Percentiles rank a stretch among this genome's conserved stretches.
These are phyloP conservation scores for Helicoverpa armigera DNA, from an alignment of 1,140 invertebrate species.

Conservation along the genomic window DNA sequence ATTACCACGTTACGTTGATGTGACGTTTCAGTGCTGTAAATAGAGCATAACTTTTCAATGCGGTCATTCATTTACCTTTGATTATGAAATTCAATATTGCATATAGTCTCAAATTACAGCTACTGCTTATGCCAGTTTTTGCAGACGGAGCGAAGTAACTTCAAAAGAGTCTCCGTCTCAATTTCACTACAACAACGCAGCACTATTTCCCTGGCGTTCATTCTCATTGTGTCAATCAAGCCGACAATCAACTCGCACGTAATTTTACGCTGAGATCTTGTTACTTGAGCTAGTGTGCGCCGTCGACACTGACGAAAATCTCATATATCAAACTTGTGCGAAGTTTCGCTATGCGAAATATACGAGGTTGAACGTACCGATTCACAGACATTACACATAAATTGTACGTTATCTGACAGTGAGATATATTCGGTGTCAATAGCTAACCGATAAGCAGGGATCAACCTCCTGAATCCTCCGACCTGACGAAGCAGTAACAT, in stretches of 20 bases:
- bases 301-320: constrained; percentile 56
- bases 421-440: constrained; percentile 37
- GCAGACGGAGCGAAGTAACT: constrained; percentile 16
- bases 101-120: constrained; percentile 22
- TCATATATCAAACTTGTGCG: constrained; percentile 54
- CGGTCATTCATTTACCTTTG: constrained; percentile 21
- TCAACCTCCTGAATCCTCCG: constrained; percentile 15
- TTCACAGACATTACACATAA: constrained; percentile 32
- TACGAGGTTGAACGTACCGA: constrained; percentile 9
- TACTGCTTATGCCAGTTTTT: constrained; percentile 36
- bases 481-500: constrained; percentile 35
- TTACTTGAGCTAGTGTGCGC: constrained; percentile 45
- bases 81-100: constrained; percentile 18
- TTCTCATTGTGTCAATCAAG: constrained; percentile 47
- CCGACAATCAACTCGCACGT: constrained; percentile 33
- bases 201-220: constrained; percentile 44
- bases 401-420: constrained; percentile 41
- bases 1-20: constrained; percentile 1
- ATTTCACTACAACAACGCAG: constrained; percentile 8
- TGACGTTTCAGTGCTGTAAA: constrained; percentile 20
- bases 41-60: constrained; percentile 22
- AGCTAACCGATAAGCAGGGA: constrained; percentile 34
- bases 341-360: constrained; percentile 32
- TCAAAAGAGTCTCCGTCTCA: constrained; percentile 22
- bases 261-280: constrained; percentile 54